Conservation (phyloP, 2,113 vertebrate species). For the Dicerorhinus sumatrensis region DNA sequence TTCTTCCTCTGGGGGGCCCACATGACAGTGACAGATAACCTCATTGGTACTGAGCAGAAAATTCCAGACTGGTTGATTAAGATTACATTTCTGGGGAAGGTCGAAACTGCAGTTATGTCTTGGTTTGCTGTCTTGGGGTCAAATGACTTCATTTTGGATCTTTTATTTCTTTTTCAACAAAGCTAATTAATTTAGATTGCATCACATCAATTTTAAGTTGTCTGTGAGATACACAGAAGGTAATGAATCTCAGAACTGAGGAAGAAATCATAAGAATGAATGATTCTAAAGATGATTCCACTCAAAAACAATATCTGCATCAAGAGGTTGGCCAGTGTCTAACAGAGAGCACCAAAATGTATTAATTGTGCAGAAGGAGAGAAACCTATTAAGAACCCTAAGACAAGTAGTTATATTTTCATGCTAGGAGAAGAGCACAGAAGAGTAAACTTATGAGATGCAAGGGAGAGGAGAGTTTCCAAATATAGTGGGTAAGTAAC, state of each 20-base stretch:
- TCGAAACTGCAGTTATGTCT: too few relatives aligned
- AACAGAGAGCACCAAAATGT: not conserved
- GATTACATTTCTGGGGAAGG: too few relatives aligned
- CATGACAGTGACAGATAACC: too few relatives aligned
- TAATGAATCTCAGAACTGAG: not conserved
- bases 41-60: too few relatives aligned
- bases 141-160: too few relatives aligned
- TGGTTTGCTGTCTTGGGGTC: too few relatives aligned
- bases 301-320: not conserved
- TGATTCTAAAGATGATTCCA: not conserved
- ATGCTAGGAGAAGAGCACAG: not conserved
- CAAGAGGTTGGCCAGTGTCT: not conserved
- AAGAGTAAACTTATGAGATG: not conserved
- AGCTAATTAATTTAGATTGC: not conserved
- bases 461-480: not conserved
- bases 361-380: not conserved
- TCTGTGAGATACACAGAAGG: not conserved
- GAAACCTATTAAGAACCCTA: not conserved
- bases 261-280: not conserved
- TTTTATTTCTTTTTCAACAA: not conserved
- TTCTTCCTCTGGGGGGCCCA: too few relatives aligned
- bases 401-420: not conserved
- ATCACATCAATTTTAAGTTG: not conserved
- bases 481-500: not conserved
- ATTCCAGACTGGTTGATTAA: too few relatives aligned